These are phyloP conservation scores for Natator depressus DNA, from an alignment of 2,113 vertebrate genomes.

Conservation along the genomic window DNA sequence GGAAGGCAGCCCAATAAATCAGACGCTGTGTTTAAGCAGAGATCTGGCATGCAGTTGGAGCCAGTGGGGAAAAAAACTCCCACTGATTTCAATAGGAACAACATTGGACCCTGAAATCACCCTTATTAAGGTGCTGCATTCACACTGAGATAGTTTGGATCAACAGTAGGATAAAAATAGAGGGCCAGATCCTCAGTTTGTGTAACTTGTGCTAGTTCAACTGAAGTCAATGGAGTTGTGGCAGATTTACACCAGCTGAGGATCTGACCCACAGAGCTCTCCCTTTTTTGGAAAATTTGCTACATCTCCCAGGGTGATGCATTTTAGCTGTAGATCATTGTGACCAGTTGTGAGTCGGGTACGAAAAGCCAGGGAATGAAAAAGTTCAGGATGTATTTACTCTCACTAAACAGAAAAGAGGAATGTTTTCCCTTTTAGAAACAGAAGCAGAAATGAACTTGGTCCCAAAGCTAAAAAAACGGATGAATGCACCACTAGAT, in stretches of 20 bases:
- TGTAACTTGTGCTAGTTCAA: background rate
- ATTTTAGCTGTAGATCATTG: background rate
- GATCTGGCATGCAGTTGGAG: background rate
- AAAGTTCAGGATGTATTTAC: background rate
- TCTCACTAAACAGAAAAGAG: background rate
- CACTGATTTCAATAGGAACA: background rate
- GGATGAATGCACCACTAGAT: background rate
- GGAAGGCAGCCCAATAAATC: background rate
- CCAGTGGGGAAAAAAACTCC: background rate
- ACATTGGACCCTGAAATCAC: background rate
- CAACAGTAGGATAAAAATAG: background rate
- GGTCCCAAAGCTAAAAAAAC: background rate
- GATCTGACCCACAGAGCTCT: background rate
- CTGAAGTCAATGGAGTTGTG: background rate
- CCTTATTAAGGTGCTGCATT: background rate
- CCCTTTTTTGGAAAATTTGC: background rate
- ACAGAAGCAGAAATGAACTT: background rate
- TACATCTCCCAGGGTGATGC: background rate
- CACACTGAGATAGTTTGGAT: background rate
- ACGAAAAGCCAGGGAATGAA: background rate
- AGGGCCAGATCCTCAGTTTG: background rate
- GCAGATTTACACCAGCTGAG: background rate
- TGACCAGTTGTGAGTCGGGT: background rate
- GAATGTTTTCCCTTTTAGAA: background rate
- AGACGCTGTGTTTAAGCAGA: background rate